Conservation (phyloP, 2,113 vertebrate genomes). For the Azemiops feae region DNA sequence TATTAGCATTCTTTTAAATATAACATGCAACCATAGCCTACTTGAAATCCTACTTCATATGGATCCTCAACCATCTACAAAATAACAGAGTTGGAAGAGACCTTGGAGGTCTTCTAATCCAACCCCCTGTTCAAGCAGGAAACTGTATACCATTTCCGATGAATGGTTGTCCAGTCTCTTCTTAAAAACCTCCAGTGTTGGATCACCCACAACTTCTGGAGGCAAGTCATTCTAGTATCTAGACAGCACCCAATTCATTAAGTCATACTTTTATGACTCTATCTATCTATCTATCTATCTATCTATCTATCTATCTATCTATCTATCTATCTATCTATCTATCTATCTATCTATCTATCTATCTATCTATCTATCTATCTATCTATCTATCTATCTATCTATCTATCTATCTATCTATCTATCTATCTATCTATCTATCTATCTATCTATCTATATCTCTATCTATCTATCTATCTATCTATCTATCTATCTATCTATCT, state of each 20-base stretch:
- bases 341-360: too few species aligned
- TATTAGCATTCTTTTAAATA: not conserved
- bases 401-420: too few species aligned
- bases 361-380: too few species aligned
- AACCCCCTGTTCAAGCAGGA: not conserved
- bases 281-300: too few species aligned
- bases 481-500: too few species aligned
- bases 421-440: too few species aligned
- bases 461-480: too few species aligned
- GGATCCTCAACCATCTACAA: not conserved
- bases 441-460: too few species aligned
- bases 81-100: not conserved
- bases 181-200: not conserved
- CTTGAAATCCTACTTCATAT: not conserved
- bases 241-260: not conserved
- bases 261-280: not conserved
- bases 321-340: too few species aligned
- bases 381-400: too few species aligned
- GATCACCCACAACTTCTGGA: not conserved
- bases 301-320: too few species aligned
- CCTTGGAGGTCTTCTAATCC: not conserved
- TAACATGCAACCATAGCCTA: not conserved
- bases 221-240: not conserved
- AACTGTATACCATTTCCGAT: not conserved
- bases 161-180: not conserved